phyloP scores from a whole-genome alignment of 2,797 vertebrate species.

The Characodon lateralis region DNA sequence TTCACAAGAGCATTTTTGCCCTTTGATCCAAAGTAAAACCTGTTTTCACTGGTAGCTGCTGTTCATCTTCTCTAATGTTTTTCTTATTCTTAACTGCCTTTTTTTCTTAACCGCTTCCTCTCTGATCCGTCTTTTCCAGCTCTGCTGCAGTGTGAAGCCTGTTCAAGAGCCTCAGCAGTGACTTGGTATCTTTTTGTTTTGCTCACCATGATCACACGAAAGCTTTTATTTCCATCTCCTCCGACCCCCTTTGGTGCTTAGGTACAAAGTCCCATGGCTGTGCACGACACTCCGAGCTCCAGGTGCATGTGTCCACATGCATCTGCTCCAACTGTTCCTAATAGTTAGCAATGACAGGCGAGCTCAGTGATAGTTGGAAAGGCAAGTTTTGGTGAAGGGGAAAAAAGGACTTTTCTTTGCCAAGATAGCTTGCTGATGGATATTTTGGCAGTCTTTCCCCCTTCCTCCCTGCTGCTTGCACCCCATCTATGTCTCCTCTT shows the following conservation, averaged over 20 bases:
- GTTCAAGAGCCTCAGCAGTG: constrained; percentile 43
- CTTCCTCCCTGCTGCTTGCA: constrained; percentile 49
- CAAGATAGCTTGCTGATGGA: constrained; percentile 57
- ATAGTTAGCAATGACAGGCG: constrained; percentile 30
- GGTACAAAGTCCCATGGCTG: constrained; percentile 28
- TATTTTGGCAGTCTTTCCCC: constrained; percentile 53
- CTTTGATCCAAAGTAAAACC: constrained; percentile 50
- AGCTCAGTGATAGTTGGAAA: constrained; percentile 34
- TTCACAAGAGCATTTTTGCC: constrained; percentile 31
- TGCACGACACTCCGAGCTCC: constrained; percentile 27
- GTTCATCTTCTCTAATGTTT: constrained; percentile 9
- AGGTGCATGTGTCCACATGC: constrained; percentile 41
- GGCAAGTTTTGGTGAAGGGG: constrained; percentile 39
- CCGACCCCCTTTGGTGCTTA: constrained; percentile 33
- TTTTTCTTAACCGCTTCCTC: constrained; percentile 27
- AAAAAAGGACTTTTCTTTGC: constrained; percentile 29
- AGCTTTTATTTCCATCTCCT: constrained; percentile 29
- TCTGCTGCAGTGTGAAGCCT: constrained; percentile 36
- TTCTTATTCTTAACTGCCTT: constrained; percentile 8
- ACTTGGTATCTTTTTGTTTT: constrained; percentile 54
- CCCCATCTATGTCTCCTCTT: constrained; percentile 35
- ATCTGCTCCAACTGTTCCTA: constrained; percentile 46
- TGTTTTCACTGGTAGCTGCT: constrained; percentile 24
- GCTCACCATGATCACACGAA: constrained; percentile 39
- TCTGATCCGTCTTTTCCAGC: constrained; percentile 37